Evolutionary conservation across 2,888 invertebrate genomes (phyloP).

Genomic region (Embidobia sp.): DNA sequence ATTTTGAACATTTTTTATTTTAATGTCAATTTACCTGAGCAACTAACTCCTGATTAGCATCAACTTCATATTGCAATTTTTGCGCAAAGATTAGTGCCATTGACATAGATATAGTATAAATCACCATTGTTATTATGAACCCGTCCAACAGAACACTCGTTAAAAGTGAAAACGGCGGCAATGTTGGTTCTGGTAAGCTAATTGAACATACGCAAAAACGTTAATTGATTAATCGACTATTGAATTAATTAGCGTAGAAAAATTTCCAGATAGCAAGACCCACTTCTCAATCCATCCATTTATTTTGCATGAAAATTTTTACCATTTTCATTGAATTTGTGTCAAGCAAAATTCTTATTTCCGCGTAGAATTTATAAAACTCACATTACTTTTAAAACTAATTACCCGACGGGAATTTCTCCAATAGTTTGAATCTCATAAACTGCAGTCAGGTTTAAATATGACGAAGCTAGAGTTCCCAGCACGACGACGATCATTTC

Average conservation of each 20-base stretch:
- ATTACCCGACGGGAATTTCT: conserved; percentile 91
- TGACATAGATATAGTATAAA: conserved; percentile 90
- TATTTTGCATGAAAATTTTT: no score
- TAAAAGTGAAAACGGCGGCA: conserved; percentile 85
- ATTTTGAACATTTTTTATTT: not conserved
- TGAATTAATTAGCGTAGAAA: no score
- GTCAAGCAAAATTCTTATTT: no score
- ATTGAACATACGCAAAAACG: conserved; percentile 57
- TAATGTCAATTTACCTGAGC: conserved; percentile 84
- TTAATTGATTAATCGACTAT: conserved; percentile 5
- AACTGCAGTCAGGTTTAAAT: conserved; percentile 83
- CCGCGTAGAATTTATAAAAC: no score
- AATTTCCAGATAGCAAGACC: no score
- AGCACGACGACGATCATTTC: conserved; percentile 90
- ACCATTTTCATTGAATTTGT: conserved; percentile 1
- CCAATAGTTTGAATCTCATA: conserved; percentile 88
- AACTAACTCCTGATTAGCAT: conserved; percentile 89
- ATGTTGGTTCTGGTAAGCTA: conserved; percentile 86
- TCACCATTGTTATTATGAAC: conserved; percentile 88
- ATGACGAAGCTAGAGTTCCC: conserved; percentile 87
- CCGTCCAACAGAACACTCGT: conserved; percentile 85
- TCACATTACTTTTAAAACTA: conserved; percentile 45
- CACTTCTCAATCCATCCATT: no score
- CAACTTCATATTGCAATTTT: conserved; percentile 88
- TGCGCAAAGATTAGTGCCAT: conserved; percentile 91